phyloP scores from a whole-genome alignment of 2,113 vertebrate species.

The Ceyx margarethae region DNA sequence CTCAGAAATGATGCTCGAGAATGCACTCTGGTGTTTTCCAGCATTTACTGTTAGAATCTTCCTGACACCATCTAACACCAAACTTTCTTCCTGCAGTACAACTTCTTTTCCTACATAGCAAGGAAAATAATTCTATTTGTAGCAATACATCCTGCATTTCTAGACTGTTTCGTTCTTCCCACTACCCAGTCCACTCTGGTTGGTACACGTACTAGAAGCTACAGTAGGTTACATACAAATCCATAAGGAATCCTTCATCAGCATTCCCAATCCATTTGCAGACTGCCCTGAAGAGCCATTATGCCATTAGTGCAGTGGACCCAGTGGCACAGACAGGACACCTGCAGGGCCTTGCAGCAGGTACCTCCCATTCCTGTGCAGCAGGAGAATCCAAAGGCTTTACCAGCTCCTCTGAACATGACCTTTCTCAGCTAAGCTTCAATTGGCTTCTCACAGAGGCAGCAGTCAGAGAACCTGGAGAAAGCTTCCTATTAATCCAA shows the following conservation, averaged over 20 bases:
- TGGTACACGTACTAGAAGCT: not conserved
- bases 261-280: not conserved
- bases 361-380: fast-evolving
- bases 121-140: not conserved
- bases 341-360: not conserved
- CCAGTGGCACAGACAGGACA: not conserved
- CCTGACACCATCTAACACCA: not conserved
- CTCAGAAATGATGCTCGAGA: not conserved
- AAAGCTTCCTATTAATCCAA: not conserved
- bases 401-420: not conserved
- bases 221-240: not conserved
- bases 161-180: not conserved
- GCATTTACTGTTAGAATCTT: not conserved
- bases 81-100: not conserved
- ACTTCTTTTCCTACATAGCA: not conserved
- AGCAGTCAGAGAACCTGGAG: not conserved
- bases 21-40: not conserved
- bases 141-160: not conserved
- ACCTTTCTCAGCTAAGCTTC: not conserved
- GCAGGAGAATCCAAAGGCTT: not conserved
- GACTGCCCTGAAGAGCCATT: not conserved
- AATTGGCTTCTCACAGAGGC: not conserved
- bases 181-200: not conserved
- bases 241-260: not conserved
- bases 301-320: not conserved